These are phyloP conservation scores for Apotomis capreana DNA, from an alignment of 2,888 invertebrate genomes.

Conservation along the genomic window DNA sequence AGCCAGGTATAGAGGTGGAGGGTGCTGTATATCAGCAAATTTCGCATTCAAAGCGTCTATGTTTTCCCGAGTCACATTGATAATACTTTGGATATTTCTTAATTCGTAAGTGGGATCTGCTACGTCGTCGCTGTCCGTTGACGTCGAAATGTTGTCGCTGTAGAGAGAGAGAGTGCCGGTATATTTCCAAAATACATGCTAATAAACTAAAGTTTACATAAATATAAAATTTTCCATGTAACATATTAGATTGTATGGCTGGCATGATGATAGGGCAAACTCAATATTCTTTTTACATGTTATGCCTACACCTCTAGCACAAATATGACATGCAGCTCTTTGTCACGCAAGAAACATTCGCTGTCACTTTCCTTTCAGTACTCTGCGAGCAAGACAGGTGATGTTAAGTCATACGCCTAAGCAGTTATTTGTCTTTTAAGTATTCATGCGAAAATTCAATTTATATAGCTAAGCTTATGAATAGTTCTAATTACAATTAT, in stretches of 20 bases:
- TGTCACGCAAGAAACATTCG: no score
- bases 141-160: conserved; percentile 85
- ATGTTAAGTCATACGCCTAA: background rate
- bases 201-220: conserved; percentile 19
- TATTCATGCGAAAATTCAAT: background rate
- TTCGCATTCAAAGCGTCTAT: conserved; percentile 96
- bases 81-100: conserved; percentile 96
- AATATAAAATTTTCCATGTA: conserved; percentile 1
- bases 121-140: conserved; percentile 87
- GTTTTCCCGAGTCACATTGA: conserved; percentile 96
- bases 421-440: conserved; percentile 1
- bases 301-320: no score
- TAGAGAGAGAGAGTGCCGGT: conserved; percentile 83
- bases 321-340: no score
- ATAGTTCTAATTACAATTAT: no score
- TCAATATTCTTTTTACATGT: background rate
- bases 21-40: conserved; percentile 96
- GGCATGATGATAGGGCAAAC: background rate
- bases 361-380: background rate
- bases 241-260: background rate
- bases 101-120: conserved; percentile 89
- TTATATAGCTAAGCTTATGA: no score
- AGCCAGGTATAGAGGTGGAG: conserved; percentile 95
- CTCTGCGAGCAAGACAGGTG: background rate
- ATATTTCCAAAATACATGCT: conserved; percentile 74